A percentile compares a stretch with the other conserved stretches of the same genome.
Conservation (phyloP, 1,140 invertebrate species). For the Teleogryllus occipitalis region DNA sequence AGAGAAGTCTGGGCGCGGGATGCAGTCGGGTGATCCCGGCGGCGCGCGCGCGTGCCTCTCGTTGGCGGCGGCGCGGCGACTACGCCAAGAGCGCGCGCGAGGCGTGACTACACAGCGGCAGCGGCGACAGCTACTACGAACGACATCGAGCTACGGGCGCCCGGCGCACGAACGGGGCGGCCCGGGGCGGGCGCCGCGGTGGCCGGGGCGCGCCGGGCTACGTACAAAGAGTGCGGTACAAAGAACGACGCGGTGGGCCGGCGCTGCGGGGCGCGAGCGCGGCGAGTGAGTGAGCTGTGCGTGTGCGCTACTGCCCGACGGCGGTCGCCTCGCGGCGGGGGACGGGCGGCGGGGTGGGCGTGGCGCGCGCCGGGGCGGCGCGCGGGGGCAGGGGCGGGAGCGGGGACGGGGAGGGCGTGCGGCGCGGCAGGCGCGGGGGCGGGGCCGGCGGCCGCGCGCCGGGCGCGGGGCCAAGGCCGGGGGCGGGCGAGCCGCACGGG, state of each 20-base stretch:
- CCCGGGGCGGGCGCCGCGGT: not conserved
- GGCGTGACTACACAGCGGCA: not conserved
- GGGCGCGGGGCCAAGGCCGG: too few species aligned
- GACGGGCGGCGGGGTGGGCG: not conserved
- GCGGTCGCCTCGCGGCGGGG: not conserved
- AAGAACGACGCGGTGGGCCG: too few species aligned
- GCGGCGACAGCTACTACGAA: conserved; percentile 2
- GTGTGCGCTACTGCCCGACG: not conserved
- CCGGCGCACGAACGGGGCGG: too few species aligned
- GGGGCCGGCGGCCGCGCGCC: too few species aligned
- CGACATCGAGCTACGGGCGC: not conserved
- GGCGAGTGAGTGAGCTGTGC: not conserved
- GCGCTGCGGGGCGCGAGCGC: not conserved
- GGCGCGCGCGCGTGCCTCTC: too few species aligned
- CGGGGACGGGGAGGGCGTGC: too few species aligned
- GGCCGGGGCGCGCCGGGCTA: too few species aligned
- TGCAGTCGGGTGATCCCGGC: not conserved
- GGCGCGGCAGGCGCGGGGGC: too few species aligned
- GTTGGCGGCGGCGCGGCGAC: too few species aligned
- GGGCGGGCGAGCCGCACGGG: not conserved
- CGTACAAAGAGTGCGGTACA: too few species aligned
- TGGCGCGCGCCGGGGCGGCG: too few species aligned
- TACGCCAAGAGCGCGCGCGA: not conserved
- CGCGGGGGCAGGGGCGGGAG: not conserved
- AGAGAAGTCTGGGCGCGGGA: not conserved